phyloP scores from a whole-genome alignment of 2,888 invertebrate species.

The Caenorhabditis panamensis region DNA sequence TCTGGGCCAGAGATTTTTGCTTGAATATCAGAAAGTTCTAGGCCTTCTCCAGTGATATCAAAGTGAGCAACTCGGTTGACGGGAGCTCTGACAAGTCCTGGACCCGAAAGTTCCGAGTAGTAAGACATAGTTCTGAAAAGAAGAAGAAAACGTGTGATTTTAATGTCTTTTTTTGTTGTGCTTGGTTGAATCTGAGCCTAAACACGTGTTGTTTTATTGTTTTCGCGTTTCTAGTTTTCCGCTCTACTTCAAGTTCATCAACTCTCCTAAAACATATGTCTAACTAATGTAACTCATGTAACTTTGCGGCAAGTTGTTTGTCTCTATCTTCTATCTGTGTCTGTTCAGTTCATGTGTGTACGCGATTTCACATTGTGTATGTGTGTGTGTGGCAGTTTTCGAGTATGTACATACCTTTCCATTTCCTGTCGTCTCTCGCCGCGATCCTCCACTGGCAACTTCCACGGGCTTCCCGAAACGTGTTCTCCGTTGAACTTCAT shows the following conservation, averaged over 20 bases:
- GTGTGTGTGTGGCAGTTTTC: constrained; percentile 47
- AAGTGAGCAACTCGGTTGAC: constrained; percentile 85
- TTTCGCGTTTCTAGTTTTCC: not conserved
- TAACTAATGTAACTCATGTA: not conserved
- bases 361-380: constrained; percentile 5
- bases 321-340: constrained; percentile 7
- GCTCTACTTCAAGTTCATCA: no score
- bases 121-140: constrained; percentile 69
- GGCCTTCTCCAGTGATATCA: constrained; percentile 71
- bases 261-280: constrained; percentile 7
- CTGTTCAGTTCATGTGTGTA: constrained; percentile 34
- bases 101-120: constrained; percentile 80
- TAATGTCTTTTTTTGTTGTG: no score
- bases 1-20: constrained; percentile 86
- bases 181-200: not conserved
- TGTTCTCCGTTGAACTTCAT: constrained; percentile 89
- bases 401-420: constrained; percentile 62
- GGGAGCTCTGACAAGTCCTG: constrained; percentile 83
- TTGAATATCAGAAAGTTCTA: constrained; percentile 70
- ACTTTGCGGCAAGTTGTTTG: constrained; percentile 1
- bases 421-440: constrained; percentile 66
- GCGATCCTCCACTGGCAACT: constrained; percentile 66
- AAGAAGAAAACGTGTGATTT: not conserved
- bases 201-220: constrained; percentile 32
- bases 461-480: constrained; percentile 70